Percentiles rank a stretch among this genome's conserved stretches.
phyloP scores from a whole-genome alignment of 1,140 invertebrate species.

The Drosophila jambulina region DNA sequence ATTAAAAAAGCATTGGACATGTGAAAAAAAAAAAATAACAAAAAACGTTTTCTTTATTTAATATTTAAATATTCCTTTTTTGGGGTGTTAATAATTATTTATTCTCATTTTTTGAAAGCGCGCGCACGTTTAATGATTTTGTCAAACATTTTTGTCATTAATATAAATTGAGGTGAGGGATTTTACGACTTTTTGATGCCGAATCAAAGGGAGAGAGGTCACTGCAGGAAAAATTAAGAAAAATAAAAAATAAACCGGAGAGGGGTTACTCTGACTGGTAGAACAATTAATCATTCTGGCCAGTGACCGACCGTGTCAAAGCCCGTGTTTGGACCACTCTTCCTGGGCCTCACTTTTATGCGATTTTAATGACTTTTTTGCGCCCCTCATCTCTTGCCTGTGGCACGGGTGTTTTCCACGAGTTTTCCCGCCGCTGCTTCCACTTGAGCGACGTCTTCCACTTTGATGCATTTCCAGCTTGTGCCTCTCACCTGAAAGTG shows the following conservation, averaged over 20 bases:
- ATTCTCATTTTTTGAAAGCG: conserved; percentile 15
- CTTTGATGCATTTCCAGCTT: conserved; percentile 81
- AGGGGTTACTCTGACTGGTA: conserved; percentile 9
- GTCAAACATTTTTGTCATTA: conserved; percentile 66
- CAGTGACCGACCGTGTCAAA: conserved; percentile 43
- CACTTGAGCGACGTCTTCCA: conserved; percentile 64
- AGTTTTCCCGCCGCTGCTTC: conserved; percentile 37
- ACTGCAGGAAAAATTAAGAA: not conserved
- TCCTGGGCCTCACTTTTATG: conserved; percentile 43
- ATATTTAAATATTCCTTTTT: conserved; percentile 40
- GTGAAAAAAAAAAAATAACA: not conserved
- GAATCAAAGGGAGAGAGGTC: conserved; percentile 18
- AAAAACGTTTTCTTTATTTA: conserved; percentile 27
- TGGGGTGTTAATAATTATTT: conserved; percentile 39
- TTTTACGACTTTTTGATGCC: conserved; percentile 60
- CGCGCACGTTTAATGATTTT: conserved; percentile 66
- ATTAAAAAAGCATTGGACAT: conserved; percentile 33
- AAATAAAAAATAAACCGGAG: not conserved
- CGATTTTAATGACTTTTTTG: conserved; percentile 61
- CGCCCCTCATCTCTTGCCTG: conserved; percentile 2
- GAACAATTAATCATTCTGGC: conserved; percentile 67
- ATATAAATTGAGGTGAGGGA: conserved; percentile 51
- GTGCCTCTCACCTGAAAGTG: conserved; percentile 59
- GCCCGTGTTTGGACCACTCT: conserved; percentile 37
- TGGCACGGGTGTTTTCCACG: conserved; percentile 47